Base-by-base conservation (phyloP, 2,888 invertebrate genomes). In the Rhagium mordax region DNA sequence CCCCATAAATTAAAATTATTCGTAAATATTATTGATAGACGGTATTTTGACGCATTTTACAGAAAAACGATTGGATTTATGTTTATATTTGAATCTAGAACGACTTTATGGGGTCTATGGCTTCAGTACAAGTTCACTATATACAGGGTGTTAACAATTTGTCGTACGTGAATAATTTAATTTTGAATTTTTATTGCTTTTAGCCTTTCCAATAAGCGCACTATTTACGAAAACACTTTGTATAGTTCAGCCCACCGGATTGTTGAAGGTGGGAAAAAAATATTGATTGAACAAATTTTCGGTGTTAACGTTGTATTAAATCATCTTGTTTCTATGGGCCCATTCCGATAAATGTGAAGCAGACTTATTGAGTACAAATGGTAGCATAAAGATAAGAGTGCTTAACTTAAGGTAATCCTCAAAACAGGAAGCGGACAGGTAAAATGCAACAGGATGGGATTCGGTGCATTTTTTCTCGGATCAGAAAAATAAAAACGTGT, bases 1-100 rank as follows among this genome's bases (percentile, higher is more conserved):
- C 21, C 57, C 27, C 21, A 57, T 57, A 57, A 57, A 57, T 57
- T 57, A 57, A n/a, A 57, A 24, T 13, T 21, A 27, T 57, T 27
- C 57, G 27, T 57, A 57, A 57, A 57, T 57, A 57, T 57, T 57
- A 27, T 24, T 24, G 24, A 21, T 13, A 57, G 21, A 24, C 57
- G 20, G 8, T 57, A 6, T 57, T 57, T 57, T 57, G 24, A 27
- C 27, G 57, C 24, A 10, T n/a, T 24, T 4, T 57, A 57, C 57
- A 57, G 24, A 57, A 57, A 27, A 57, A 24, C 6, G 18, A 57
- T 57, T 27, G 6, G 29, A 8, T 29, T 29, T 29, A 29, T 29
- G 29, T 29, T 29, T 29, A 29, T 29, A 29, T 29, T 29, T 29
- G 8, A 29, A 29, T 29, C 29, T 29, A 5, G 29, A 29, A 29